phyloP scores from a whole-genome alignment of 2,797 vertebrate genomes.

The Enteromius fasciolatus region DNA sequence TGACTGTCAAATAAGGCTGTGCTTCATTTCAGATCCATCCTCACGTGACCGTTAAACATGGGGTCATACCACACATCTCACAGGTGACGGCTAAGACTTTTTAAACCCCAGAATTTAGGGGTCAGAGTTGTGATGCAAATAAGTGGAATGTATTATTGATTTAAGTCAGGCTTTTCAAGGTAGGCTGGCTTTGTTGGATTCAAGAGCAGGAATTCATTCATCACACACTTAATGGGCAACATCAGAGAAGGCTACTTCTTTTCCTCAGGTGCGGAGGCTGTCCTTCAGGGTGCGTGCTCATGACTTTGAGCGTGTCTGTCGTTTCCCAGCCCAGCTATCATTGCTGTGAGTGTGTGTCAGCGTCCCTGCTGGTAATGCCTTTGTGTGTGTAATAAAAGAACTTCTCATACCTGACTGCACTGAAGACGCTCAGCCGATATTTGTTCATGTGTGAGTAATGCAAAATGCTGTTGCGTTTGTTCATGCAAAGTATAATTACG shows the following conservation, averaged over 20 bases:
- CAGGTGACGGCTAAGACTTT: constrained; percentile 11
- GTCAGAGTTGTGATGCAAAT: constrained; percentile 66
- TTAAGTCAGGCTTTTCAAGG: constrained; percentile 76
- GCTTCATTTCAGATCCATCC: constrained; percentile 63
- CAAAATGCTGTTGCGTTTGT: constrained; percentile 3
- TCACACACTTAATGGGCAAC: constrained; percentile 75
- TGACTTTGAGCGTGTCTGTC: constrained; percentile 75
- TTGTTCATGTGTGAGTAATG: constrained; percentile 41
- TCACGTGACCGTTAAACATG: constrained; percentile 68
- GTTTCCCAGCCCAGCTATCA: constrained; percentile 56
- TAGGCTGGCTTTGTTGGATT: constrained; percentile 79
- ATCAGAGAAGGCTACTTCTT: constrained; percentile 74
- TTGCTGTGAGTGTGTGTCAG: constrained; percentile 16
- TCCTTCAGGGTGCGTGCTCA: constrained; percentile 78
- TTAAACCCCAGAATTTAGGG: constrained; percentile 63
- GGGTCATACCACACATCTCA: constrained; percentile 57
- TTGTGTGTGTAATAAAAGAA: constrained; percentile 38
- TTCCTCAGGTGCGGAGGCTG: constrained; percentile 73
- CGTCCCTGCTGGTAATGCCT: constrained; percentile 10
- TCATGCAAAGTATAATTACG: constrained; percentile 33
- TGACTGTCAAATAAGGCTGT: constrained; percentile 44
- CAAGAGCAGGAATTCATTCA: constrained; percentile 80
- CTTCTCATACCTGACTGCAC: constrained; percentile 40
- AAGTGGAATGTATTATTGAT: constrained; percentile 63
- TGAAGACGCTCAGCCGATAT: constrained; percentile 9